Evolutionary conservation across 2,797 vertebrate species (phyloP), one percentile per base, ranked within the genome.

Genomic region (Botia almorhae): DNA sequence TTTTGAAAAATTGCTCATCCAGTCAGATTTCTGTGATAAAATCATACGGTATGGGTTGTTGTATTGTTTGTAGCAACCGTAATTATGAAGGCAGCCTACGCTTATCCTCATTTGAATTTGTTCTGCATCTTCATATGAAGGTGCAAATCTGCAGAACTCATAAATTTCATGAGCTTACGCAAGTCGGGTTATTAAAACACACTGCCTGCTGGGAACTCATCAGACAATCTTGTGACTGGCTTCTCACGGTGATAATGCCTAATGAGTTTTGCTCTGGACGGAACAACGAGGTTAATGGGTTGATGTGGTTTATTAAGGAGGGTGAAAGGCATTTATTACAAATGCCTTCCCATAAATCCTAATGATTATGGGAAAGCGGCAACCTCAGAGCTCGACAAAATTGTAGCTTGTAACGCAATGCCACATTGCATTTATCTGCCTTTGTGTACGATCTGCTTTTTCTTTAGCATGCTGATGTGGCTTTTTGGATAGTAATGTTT

Each of bases 251-350:
- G 61, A 65, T 33, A 19, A 6, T 46, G 48, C 76, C 87, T 87
- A 88, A 89, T n/a, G 75, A 89, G 83, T 84, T 88, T 90, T 81
- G 82, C 65, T 77, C 79, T 83, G 26, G 84, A 83, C 63, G 74
- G 26, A 36, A 56, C 58, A 74, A 55, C 1, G 4, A 80, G 83
- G 89, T 86, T 58, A 79, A 82, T 60, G 80, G 51, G 67, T 87
- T 88, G 81, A 87, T 65, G 82, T 76, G 83, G 74, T 76, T 65
- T 80, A 69, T 74, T 80, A 65, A 48, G 39, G 65, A 84, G 71
- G 36, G 19, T 65, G 73, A 84, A 67, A 70, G 7, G 51, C 14
- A 50, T 76, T 82, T 74, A 56, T 43, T 73, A 43, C 46, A 71
- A 65, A 70, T 48, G 7, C 21, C 21, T 76, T 5, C 19, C 11